Conservation (phyloP, 2,888 invertebrate species). For the Sesamia inferens region DNA sequence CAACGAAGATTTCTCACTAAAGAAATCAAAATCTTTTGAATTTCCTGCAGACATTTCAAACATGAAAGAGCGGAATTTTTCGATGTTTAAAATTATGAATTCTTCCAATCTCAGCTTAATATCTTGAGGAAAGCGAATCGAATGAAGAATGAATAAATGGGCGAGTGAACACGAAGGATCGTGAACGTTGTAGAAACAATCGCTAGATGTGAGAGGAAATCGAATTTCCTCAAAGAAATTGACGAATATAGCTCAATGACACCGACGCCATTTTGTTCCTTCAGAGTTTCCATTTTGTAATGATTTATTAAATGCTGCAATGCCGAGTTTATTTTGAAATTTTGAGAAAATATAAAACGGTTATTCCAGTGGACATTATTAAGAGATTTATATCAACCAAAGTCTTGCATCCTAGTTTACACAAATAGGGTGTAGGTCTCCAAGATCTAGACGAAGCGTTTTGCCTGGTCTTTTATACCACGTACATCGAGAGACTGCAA, state of each 20-base stretch:
- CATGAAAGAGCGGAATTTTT: conserved; percentile 7
- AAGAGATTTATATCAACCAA: background rate
- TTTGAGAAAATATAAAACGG: too few species aligned
- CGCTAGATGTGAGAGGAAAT: conserved; percentile 63
- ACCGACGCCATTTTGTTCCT: conserved; percentile 48
- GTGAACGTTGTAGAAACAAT: conserved; percentile 61
- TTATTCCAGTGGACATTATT: background rate
- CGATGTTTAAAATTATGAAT: conserved; percentile 52
- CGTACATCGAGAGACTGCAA: too few species aligned
- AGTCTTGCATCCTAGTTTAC: too few species aligned
- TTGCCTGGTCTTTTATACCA: too few species aligned
- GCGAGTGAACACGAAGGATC: conserved; percentile 60
- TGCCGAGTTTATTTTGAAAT: background rate
- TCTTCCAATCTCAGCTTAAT: conserved; percentile 42
- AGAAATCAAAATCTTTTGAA: conserved; percentile 23
- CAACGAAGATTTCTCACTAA: background rate
- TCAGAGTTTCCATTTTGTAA: conserved; percentile 39
- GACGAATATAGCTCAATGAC: conserved; percentile 63
- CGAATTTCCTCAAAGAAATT: conserved; percentile 66
- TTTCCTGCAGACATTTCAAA: conserved; percentile 1
- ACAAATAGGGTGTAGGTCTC: too few species aligned
- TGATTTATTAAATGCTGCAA: conserved; percentile 34
- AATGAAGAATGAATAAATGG: conserved; percentile 59
- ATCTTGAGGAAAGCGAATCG: conserved; percentile 49
- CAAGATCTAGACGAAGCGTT: too few species aligned